Base-by-base conservation (phyloP, 2,888 invertebrate genomes). In the Drosophila demipolita region DNA sequence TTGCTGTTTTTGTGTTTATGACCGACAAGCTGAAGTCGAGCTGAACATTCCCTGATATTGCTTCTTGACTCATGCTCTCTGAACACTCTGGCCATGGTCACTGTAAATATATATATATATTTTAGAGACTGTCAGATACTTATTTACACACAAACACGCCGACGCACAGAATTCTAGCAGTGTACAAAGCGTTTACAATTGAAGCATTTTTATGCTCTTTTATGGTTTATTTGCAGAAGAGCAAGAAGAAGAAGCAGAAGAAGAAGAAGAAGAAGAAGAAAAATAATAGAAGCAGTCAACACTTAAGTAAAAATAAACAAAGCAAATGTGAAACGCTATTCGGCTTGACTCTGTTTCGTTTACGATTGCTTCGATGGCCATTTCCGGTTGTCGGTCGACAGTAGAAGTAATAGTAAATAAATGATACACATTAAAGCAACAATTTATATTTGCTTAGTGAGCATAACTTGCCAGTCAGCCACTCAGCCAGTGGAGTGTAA, bases 171-270 rank as follows among this genome's bases (percentile, higher is more conserved):
- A 83, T 83, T 78, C 72, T 71, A 70, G 67, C 85, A 75, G 75
- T 87, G 78, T 80, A 69, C 82, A 70, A n/a, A 7, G 65, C 68
- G 73, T 73, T 68, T 80, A 89, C 85, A 89, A 85, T 87, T 84
- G 87, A 80, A 84, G 80, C 89, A 89, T 87, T 87, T 84, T 78
- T 87, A 89, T 84, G 85, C 87, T 75, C 80, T 85, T 85, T 89
- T 82, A 89, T 89, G 87, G 85, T 77, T 89, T 88, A 73, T 83
- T 86, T 86, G 71, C 68, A 60, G 66, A 57, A 70, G 69, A 55
- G 40, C 36, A 42, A 29, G 45, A 33, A 60, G 49, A 66, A 64
- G 50, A 11, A 35, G 33, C 1, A 23, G 1, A 2, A 23, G 23
- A 2, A 23, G 23, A 23, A 23, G 23, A 23, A 23, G 23, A 23